Evolutionary conservation across 2,888 invertebrate species (phyloP), one percentile per base, ranked within the genome.

Genomic region (Plagodis pulveraria): DNA sequence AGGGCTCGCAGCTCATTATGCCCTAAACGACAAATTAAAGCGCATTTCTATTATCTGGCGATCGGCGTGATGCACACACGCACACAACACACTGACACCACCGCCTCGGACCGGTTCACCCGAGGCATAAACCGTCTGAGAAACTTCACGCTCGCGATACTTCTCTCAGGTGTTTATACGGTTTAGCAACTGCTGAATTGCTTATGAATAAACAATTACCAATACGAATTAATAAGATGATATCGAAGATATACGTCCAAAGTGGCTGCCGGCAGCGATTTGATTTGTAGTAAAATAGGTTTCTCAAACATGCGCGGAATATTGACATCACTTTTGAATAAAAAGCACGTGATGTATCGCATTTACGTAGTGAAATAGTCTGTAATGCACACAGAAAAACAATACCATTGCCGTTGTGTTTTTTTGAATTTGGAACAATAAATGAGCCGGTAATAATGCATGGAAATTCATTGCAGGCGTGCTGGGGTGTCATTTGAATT

Each of bases 1-100:
- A 94, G 94, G 91, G 88, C 91, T 72, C 77, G 80, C 78, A 81
- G n/a, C 88, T 92, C 91, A 93, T 93, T 93, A 91, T 90, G 81
- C 87, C 87, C 88, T 91, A 92, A 92, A 92, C 91, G 91, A 92
- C 91, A 92, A 92, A 91, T 92, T 92, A 92, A 92, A 91, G 86
- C 88, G 90, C 88, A 84, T 90, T 92, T 91, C 91, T 91, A 91
- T 91, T 91, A 92, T 91, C 90, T 86, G 84, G 69, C 87, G 86
- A 85, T 87, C 85, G 84, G 83, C 85, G 81, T 86, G 84, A 84
- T 83, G 79, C 78, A 78, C 77, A 74, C 76, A 66, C 72, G 62
- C 55, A 44, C 53, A 35, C 51, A 34, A 41, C 48, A 50, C 10
- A 5, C 40, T 40, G 32, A 11, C 51, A 51, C 44, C 42, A 35